phyloP scores from a whole-genome alignment of 2,113 vertebrate genomes.

The Cottus gobio region DNA sequence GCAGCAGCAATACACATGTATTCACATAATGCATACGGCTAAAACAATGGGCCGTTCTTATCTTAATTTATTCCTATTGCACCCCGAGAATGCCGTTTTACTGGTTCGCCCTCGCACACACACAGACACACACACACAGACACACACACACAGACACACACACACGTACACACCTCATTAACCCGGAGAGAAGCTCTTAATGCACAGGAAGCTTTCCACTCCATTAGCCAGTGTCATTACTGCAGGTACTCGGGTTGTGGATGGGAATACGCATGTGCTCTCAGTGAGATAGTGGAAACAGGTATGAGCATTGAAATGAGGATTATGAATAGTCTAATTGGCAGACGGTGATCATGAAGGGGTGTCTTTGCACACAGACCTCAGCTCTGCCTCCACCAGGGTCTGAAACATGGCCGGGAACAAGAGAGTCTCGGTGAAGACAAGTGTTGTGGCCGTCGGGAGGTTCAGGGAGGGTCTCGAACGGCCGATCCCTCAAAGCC shows the following conservation, averaged over 20 bases:
- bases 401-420: neutral
- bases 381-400: neutral
- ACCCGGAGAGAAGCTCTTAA: constrained; percentile 55
- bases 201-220: constrained; percentile 57
- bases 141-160: constrained; percentile 27
- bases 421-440: no score
- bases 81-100: constrained; percentile 34
- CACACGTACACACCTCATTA: constrained; percentile 51
- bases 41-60: constrained; percentile 50
- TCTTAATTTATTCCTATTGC: constrained; percentile 52
- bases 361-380: neutral
- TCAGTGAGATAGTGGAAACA: constrained; percentile 12
- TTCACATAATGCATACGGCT: constrained; percentile 17
- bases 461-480: no score
- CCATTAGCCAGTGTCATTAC: constrained; percentile 63
- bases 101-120: neutral
- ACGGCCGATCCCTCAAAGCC: no score
- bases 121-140: constrained; percentile 15
- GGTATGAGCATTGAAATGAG: neutral
- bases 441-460: no score
- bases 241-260: constrained; percentile 42
- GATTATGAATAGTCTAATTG: neutral
- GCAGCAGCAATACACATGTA: neutral
- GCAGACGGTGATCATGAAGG: no score
- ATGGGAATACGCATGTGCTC: constrained; percentile 29